Evolutionary conservation across 2,797 vertebrate genomes (phyloP), one percentile per base, ranked within the genome.

Genomic region (Knipowitschia caucasica): DNA sequence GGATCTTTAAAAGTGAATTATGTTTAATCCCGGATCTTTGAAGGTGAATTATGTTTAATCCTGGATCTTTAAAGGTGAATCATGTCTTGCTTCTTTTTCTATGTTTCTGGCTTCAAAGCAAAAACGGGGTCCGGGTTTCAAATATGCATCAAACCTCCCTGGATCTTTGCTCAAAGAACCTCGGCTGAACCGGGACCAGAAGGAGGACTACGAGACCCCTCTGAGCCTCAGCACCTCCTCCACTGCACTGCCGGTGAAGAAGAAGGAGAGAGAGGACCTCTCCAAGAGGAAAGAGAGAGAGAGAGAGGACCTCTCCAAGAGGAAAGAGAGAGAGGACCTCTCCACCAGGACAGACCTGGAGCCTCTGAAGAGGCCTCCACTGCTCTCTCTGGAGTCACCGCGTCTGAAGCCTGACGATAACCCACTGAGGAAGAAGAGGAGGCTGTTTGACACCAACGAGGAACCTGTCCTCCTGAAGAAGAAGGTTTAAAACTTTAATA

Each of bases 41-140:
- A n/a, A n/a, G n/a, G n/a, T n/a, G n/a, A n/a, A n/a, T n/a, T n/a
- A n/a, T n/a, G n/a, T n/a, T n/a, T n/a, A n/a, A n/a, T n/a, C n/a
- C n/a, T n/a, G n/a, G 43, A 20, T 53, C 18, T 30, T 64, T 36
- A 69, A 50, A 73, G 83, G 91, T 86, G 73, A 96, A 97, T 96
- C 95, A 94, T 94, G 91, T 92, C 82, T 83, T 85, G 73, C 83
- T 87, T 75, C 86, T 88, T 84, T 91, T 90, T 84, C 87, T 46
- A 91, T 80, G 71, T 59, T 90, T 92, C 88, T 96, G 94, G 94
- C 91, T 89, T 91, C 93, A 90, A 98, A 98, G 95, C 96, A 98
- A 96, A 98, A 98, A 93, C 93, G 96, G 84, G 96, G 96, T 62
- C 96, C 96, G 35, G 96, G 96, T 50, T 99, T 99, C 77, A 99